A percentile compares a stretch with the other conserved stretches of the same genome.
phyloP scores from a whole-genome alignment of 2,113 vertebrate genomes.

The Chunga burmeisteri region DNA sequence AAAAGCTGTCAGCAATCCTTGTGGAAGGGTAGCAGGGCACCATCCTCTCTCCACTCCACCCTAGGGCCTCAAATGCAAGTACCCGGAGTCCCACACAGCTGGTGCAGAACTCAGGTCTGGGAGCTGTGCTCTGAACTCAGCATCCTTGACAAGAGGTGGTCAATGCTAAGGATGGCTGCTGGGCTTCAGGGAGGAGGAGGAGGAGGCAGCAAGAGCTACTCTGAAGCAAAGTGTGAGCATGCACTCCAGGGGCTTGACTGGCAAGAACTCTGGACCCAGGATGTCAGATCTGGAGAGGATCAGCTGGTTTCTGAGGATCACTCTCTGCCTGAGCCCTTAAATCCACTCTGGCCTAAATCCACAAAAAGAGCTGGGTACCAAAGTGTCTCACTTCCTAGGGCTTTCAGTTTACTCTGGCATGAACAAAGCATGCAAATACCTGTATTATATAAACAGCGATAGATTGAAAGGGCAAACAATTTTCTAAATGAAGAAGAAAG shows the following conservation, averaged over 20 bases:
- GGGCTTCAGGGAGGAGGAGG: neutral
- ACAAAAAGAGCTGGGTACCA: neutral
- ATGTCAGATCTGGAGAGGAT: neutral
- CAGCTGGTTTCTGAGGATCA: neutral
- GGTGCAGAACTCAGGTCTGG: accelerated
- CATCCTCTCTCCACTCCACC: neutral
- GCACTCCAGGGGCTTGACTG: neutral
- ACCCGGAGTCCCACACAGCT: accelerated
- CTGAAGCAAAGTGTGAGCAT: accelerated
- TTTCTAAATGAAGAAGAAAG: neutral
- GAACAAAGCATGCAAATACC: neutral
- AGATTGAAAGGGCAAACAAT: neutral
- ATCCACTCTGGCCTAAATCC: neutral
- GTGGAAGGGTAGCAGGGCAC: neutral
- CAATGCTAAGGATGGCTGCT: neutral
- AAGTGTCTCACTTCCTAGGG: neutral
- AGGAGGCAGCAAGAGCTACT: neutral
- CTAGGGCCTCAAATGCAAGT: accelerated
- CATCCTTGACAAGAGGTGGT: neutral
- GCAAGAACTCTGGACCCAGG: neutral
- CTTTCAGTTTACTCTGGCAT: neutral
- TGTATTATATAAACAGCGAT: neutral
- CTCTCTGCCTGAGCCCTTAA: neutral
- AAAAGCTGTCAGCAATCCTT: neutral
- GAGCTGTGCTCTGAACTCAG: neutral